These are phyloP conservation scores for Porphyrio hochstetteri DNA, from an alignment of 2,113 vertebrate species.

Conservation along the genomic window DNA sequence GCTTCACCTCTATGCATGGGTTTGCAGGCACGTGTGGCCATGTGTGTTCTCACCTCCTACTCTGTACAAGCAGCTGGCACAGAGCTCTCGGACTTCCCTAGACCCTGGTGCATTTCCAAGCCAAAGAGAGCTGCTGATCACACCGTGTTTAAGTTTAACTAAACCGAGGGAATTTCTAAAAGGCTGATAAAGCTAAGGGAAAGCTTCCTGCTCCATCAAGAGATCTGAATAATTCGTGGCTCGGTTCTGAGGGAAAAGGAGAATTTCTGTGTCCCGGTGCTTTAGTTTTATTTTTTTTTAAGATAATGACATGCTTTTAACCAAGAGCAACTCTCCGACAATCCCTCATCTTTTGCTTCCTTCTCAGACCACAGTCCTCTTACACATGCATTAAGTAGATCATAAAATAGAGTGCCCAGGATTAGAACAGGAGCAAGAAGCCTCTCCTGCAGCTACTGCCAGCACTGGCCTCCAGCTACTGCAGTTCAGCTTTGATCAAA, in stretches of 20 bases:
- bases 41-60: background rate
- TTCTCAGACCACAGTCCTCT: background rate
- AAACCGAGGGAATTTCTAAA: background rate
- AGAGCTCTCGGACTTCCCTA: background rate
- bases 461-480: background rate
- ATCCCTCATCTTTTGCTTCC: background rate
- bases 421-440: background rate
- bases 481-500: background rate
- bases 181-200: background rate
- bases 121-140: background rate
- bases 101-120: background rate
- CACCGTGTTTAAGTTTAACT: background rate
- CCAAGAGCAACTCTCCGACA: background rate
- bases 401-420: background rate
- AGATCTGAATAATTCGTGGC: background rate
- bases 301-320: background rate
- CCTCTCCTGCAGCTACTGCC: background rate
- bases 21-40: background rate
- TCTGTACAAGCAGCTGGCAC: background rate
- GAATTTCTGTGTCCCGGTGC: background rate
- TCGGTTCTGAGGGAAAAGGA: background rate
- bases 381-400: fast-evolving
- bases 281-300: background rate
- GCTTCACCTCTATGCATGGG: background rate
- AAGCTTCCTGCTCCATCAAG: background rate